Percentiles rank a stretch among this genome's conserved stretches.
Conservation (phyloP, 2,888 invertebrate genomes). For the Glaucopsyche alexis region DNA sequence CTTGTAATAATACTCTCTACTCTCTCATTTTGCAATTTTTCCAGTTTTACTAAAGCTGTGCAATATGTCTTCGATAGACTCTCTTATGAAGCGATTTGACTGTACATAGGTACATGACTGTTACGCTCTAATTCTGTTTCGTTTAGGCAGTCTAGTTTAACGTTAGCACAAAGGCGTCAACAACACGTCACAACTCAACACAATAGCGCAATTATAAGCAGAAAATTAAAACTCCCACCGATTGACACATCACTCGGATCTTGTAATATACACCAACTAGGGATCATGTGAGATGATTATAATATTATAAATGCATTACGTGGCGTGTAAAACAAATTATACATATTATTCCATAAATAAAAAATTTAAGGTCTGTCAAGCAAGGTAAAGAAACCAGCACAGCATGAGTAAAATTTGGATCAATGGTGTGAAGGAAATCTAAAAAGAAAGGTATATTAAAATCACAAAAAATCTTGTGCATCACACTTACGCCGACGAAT, state of each 20-base stretch:
- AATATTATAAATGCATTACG: slow-evolving; percentile 9
- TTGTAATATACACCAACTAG: slow-evolving; percentile 12
- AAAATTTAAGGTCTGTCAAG: slow-evolving; percentile 9
- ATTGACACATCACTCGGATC: slow-evolving; percentile 18
- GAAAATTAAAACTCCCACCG: slow-evolving; percentile 25
- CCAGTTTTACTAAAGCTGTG: slow-evolving; percentile 20
- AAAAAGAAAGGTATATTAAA: slow-evolving; percentile 20
- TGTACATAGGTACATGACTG: slow-evolving; percentile 12
- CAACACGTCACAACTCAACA: slow-evolving; percentile 25
- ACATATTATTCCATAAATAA: slow-evolving; percentile 11
- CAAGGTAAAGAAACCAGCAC: slow-evolving; percentile 25
- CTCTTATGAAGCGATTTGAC: not conserved
- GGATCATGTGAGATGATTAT: slow-evolving; percentile 20
- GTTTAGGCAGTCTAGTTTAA: slow-evolving; percentile 7
- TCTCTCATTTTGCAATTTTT: slow-evolving; percentile 3
- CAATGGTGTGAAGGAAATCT: slow-evolving; percentile 23
- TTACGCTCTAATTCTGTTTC: slow-evolving; percentile 8
- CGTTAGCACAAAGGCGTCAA: slow-evolving; percentile 26
- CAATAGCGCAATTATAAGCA: slow-evolving; percentile 28
- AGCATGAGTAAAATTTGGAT: slow-evolving; percentile 20
- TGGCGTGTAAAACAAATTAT: slow-evolving; percentile 3
- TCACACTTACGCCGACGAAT: slow-evolving; percentile 25
- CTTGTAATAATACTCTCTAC: slow-evolving; percentile 14
- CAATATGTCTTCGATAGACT: slow-evolving; percentile 1
- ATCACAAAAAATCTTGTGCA: slow-evolving; percentile 27